Percentiles rank a stretch among this genome's conserved stretches.
Conservation (phyloP, 1,140 invertebrate genomes). For the Nomia melanderi region DNA sequence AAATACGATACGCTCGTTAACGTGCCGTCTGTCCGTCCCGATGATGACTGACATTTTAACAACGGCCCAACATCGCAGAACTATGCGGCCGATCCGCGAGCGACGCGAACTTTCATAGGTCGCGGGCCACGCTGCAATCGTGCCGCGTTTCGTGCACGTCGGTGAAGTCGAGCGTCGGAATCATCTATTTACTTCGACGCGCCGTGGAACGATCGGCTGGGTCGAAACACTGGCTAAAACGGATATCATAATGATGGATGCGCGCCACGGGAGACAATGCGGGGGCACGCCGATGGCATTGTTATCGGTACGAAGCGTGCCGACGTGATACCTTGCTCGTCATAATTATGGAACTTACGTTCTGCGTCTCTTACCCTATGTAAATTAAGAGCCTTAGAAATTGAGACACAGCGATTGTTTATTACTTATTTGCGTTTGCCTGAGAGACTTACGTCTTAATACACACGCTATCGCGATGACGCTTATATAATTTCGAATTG, state of each 20-base stretch:
- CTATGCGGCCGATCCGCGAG: background rate
- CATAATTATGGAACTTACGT: constrained; percentile 43
- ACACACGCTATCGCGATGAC: no score
- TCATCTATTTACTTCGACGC: constrained; percentile 20
- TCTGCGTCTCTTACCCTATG: constrained; percentile 2
- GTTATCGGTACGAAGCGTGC: constrained; percentile 15
- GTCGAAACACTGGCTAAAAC: constrained; percentile 15
- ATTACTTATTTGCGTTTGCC: background rate
- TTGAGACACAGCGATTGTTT: background rate
- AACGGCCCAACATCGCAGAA: background rate
- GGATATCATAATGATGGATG: constrained; percentile 49
- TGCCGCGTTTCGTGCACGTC: constrained; percentile 3
- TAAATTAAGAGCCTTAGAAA: background rate
- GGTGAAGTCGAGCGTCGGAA: constrained; percentile 8
- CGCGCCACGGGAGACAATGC: background rate
- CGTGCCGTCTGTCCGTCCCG: background rate
- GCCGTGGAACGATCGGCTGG: background rate
- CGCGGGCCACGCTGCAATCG: background rate
- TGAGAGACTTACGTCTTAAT: no score
- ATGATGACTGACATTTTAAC: constrained; percentile 31
- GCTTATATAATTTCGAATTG: no score
- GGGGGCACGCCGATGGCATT: constrained; percentile 37
- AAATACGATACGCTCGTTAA: constrained; percentile 37
- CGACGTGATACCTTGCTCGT: constrained; percentile 19
- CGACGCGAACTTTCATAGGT: background rate